These are phyloP conservation scores for Aphis craccivora DNA, from an alignment of 1,140 invertebrate genomes.

Conservation along the genomic window DNA sequence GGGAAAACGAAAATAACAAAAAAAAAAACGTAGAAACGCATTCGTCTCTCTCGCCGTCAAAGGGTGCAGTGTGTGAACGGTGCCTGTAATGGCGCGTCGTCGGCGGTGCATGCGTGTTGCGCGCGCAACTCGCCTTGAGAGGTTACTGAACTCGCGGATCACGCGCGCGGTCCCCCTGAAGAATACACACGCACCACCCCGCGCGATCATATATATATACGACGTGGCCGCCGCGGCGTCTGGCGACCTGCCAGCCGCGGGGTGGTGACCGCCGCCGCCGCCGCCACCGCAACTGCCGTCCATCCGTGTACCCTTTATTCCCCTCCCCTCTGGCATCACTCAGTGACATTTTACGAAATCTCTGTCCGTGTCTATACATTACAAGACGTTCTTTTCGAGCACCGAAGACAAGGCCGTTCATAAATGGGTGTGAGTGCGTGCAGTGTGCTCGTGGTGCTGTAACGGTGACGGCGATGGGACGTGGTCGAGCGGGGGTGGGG, in stretches of 20 bases:
- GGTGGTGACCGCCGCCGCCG: slow-evolving; percentile 41
- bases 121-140: slow-evolving; percentile 55
- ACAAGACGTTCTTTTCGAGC: neutral
- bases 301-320: neutral
- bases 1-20: neutral
- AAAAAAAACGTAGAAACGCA: neutral
- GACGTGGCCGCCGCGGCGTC: slow-evolving; percentile 39
- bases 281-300: neutral
- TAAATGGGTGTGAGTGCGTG: neutral
- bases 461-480: neutral
- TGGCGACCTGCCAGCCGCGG: slow-evolving; percentile 50
- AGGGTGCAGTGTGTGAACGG: slow-evolving; percentile 55
- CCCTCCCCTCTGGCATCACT: neutral
- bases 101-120: neutral
- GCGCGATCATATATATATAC: neutral
- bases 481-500: too few species aligned
- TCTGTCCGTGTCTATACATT: neutral
- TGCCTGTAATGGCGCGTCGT: slow-evolving; percentile 26
- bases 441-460: neutral
- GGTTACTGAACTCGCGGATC: slow-evolving; percentile 52
- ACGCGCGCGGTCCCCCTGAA: slow-evolving; percentile 21
- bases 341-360: neutral
- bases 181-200: slow-evolving; percentile 1
- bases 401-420: neutral
- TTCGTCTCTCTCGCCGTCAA: neutral